Conservation (phyloP, 2,797 vertebrate genomes). For the Ctenosaura bakeri region DNA sequence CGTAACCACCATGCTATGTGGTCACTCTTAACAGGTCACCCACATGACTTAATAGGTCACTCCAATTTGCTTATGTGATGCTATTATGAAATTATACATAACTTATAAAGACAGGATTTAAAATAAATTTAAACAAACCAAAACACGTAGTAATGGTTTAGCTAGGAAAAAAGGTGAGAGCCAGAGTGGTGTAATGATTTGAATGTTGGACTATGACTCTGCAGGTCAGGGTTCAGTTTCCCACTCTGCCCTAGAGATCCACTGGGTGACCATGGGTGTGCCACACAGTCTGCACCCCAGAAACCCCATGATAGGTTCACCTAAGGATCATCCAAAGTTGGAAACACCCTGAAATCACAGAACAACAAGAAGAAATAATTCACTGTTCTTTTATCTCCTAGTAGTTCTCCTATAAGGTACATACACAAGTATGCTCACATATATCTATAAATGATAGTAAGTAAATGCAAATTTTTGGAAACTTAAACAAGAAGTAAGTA, state of each 20-base stretch:
- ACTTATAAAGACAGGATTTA: neutral
- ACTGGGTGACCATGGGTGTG: no score
- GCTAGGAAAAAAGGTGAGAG: neutral
- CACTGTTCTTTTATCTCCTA: slow-evolving; percentile 33
- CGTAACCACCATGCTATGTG: neutral
- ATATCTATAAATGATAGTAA: neutral
- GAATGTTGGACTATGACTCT: no score
- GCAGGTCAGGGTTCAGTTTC: no score
- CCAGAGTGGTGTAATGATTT: no score
- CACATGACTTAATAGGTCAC: neutral
- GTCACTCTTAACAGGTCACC: neutral
- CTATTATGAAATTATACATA: neutral
- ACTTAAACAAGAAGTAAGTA: neutral
- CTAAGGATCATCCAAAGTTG: no score
- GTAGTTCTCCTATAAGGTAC: slow-evolving; percentile 25
- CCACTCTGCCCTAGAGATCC: no score
- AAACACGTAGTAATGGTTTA: neutral
- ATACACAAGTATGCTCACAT: neutral
- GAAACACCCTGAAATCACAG: no score
- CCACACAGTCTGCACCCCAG: no score
- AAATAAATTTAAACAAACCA: neutral
- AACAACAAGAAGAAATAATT: slow-evolving; percentile 21
- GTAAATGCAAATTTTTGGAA: neutral
- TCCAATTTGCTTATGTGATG: neutral
- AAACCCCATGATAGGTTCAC: no score